Evolutionary conservation across 2,888 invertebrate genomes (phyloP).

Genomic region (Archips xylosteana): DNA sequence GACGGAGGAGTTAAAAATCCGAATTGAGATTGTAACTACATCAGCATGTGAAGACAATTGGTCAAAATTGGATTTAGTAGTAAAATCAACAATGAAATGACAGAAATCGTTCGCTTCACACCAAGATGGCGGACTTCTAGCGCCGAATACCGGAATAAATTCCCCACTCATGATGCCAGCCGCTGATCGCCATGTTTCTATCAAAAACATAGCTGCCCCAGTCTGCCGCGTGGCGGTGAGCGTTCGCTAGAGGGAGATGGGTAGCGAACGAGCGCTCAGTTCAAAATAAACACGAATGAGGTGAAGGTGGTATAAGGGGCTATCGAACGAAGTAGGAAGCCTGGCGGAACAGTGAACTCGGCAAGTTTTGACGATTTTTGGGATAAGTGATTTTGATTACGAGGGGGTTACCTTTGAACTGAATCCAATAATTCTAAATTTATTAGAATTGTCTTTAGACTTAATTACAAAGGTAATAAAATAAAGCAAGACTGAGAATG

Average conservation of each 20-base stretch:
- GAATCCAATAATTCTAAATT: too few relatives aligned
- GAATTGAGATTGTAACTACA: background rate
- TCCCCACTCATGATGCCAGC: conserved; percentile 62
- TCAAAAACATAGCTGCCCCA: conserved; percentile 57
- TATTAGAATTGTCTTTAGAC: background rate
- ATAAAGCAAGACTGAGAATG: too few relatives aligned
- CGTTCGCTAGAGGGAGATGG: conserved; percentile 54
- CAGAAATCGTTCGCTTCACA: conserved; percentile 42
- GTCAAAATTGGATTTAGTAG: background rate
- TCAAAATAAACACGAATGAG: conserved; percentile 57
- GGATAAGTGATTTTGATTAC: conserved; percentile 7
- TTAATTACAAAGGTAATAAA: too few relatives aligned
- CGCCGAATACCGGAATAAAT: conserved; percentile 71
- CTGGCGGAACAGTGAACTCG: conserved; percentile 39
- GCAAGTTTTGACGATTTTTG: conserved; percentile 27
- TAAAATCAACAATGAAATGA: conserved; percentile 8
- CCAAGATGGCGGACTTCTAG: conserved; percentile 65
- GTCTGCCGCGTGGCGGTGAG: conserved; percentile 36
- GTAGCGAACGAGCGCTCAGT: conserved; percentile 47
- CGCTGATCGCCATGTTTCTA: conserved; percentile 48
- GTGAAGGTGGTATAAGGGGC: conserved; percentile 71
- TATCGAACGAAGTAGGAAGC: conserved; percentile 63
- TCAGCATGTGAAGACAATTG: background rate
- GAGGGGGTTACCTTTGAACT: background rate
- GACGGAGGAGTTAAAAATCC: background rate